phyloP scores from a whole-genome alignment of 1,140 invertebrate genomes.

The Drosophila auraria region DNA sequence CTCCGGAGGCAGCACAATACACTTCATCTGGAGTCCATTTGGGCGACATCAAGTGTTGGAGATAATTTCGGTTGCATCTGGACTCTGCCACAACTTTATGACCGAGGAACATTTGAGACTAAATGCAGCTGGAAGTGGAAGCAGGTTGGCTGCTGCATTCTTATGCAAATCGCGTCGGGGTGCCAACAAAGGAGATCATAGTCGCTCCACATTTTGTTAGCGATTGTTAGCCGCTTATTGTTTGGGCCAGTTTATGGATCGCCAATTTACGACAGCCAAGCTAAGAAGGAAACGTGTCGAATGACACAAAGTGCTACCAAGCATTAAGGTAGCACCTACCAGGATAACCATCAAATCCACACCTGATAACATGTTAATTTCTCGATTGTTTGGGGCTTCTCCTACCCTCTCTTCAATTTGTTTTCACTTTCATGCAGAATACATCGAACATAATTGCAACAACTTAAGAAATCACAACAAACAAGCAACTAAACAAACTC shows the following conservation, averaged over 20 bases:
- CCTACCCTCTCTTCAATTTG: constrained; percentile 25
- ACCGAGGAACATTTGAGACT: constrained; percentile 44
- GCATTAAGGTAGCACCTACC: constrained; percentile 53
- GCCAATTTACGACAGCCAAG: constrained; percentile 63
- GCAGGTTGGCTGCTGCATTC: constrained; percentile 66
- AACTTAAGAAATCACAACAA: constrained; percentile 82
- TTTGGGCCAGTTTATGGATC: constrained; percentile 54
- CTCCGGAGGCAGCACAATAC: constrained; percentile 25
- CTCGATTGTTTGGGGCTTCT: constrained; percentile 8
- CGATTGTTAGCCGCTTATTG: constrained; percentile 73
- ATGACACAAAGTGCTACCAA: constrained; percentile 56
- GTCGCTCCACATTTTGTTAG: constrained; percentile 65
- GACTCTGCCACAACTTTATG: constrained; percentile 32
- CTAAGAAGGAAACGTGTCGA: constrained; percentile 39
- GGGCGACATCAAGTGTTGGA: constrained; percentile 43
- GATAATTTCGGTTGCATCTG: constrained; percentile 32
- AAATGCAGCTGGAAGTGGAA: constrained; percentile 44
- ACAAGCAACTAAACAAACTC: constrained; percentile 62
- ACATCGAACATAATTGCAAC: constrained; percentile 73
- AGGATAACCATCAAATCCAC: constrained; percentile 41
- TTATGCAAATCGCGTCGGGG: constrained; percentile 66
- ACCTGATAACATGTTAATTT: constrained; percentile 58
- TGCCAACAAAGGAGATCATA: constrained; percentile 38
- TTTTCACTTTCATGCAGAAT: constrained; percentile 56
- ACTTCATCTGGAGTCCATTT: constrained; percentile 36